Evolutionary conservation across 2,888 invertebrate genomes (phyloP).

Genomic region (Noctua fimbriata): DNA sequence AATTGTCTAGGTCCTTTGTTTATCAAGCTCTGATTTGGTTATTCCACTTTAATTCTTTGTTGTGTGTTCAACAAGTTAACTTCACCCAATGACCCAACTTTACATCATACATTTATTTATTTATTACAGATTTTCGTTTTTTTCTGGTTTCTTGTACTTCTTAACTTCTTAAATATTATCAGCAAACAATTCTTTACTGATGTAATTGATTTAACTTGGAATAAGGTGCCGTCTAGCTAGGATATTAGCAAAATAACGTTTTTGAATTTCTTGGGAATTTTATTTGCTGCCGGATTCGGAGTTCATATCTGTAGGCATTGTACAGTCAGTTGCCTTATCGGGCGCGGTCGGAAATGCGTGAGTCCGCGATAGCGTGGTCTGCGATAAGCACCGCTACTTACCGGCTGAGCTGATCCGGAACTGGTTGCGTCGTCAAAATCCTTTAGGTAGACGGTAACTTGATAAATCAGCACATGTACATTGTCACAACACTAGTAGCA

Average conservation of each 20-base stretch:
- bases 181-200: background rate
- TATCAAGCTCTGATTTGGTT: constrained; percentile 1
- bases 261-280: constrained; percentile 44
- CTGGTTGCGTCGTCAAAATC: constrained; percentile 88
- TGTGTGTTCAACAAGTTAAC: constrained; percentile 46
- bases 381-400: constrained; percentile 90
- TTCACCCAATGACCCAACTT: constrained; percentile 4
- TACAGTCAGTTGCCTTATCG: constrained; percentile 84
- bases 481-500: constrained; percentile 88
- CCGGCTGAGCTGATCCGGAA: constrained; percentile 90
- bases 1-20: constrained; percentile 9
- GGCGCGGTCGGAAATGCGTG: constrained; percentile 90
- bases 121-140: background rate
- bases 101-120: constrained; percentile 10
- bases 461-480: constrained; percentile 86
- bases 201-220: background rate
- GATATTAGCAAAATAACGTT: constrained; percentile 14
- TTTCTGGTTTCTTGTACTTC: background rate
- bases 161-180: background rate
- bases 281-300: constrained; percentile 68
- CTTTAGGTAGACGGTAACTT: constrained; percentile 79
- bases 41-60: background rate
- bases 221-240: background rate
- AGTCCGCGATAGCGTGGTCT: constrained; percentile 88
- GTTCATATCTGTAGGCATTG: constrained; percentile 77